Evolutionary conservation across 2,113 vertebrate species (phyloP).

Genomic region (Mellivora capensis): DNA sequence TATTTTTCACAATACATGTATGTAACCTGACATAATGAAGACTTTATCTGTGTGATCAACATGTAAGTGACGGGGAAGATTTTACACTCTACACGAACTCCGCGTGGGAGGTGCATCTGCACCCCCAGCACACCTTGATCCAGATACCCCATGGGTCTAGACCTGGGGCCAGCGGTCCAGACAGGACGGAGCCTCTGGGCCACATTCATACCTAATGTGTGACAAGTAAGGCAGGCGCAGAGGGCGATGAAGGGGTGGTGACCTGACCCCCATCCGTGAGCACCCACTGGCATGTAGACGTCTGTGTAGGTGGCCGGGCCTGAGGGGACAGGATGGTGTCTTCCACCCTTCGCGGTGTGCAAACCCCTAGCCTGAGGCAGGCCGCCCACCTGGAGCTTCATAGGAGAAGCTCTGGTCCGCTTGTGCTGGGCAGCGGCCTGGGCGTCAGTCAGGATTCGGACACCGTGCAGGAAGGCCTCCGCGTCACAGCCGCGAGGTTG

Average conservation of each 20-base stretch:
- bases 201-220: not conserved
- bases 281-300: too few relatives aligned
- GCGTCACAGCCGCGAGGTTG: accelerated
- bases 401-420: not conserved
- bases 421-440: too few relatives aligned
- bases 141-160: not conserved
- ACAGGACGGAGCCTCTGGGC: not conserved
- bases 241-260: not conserved
- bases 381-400: not conserved
- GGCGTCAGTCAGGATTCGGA: not conserved
- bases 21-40: not conserved
- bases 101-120: too few relatives aligned
- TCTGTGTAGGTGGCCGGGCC: not conserved
- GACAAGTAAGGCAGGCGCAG: not conserved
- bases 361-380: too few relatives aligned
- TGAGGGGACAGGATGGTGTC: not conserved
- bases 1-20: not conserved
- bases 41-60: too few relatives aligned
- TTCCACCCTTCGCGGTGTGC: not conserved
- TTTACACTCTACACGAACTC: too few relatives aligned
- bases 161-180: not conserved
- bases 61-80: too few relatives aligned
- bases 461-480: not conserved
- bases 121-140: too few relatives aligned
- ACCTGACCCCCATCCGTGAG: not conserved